These are phyloP conservation scores for Eremophila alpestris DNA, from an alignment of 2,797 vertebrate genomes.

Conservation along the genomic window DNA sequence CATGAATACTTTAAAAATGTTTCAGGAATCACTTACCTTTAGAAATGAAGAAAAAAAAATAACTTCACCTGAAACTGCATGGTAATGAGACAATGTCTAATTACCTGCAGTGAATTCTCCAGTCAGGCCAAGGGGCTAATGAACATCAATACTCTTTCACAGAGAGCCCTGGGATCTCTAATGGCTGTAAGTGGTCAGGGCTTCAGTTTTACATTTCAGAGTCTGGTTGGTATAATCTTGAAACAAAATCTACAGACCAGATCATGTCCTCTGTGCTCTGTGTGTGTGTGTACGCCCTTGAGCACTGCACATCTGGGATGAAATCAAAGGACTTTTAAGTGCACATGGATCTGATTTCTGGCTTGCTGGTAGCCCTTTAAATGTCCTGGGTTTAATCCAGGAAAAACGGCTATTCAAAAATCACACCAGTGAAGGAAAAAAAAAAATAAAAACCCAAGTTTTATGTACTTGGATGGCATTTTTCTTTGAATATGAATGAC, in stretches of 20 bases:
- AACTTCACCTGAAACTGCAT: background rate
- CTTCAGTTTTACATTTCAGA: conserved; percentile 43
- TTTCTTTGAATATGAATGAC: conserved; percentile 40
- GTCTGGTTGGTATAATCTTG: conserved; percentile 44
- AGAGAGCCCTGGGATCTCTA: conserved; percentile 47
- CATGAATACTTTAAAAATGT: background rate
- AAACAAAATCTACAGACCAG: conserved; percentile 49
- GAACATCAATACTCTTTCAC: conserved; percentile 34
- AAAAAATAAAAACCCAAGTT: background rate
- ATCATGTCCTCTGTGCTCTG: background rate
- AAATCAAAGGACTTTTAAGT: conserved; percentile 46
- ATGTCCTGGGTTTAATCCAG: conserved; percentile 46
- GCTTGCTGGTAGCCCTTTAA: conserved; percentile 25
- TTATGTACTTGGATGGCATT: conserved; percentile 53
- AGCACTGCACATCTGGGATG: conserved; percentile 48
- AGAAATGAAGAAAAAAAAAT: background rate
- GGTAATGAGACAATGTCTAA: conserved; percentile 17
- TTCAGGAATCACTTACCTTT: conserved; percentile 3
- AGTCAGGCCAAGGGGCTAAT: conserved; percentile 28
- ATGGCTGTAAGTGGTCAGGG: conserved; percentile 47
- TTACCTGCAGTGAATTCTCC: conserved; percentile 42
- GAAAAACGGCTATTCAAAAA: conserved; percentile 37
- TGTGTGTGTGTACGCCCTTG: background rate
- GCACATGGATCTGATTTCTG: conserved; percentile 37
- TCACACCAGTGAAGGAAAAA: conserved; percentile 24